Percentiles rank a stretch among this genome's conserved stretches.
phyloP scores from a whole-genome alignment of 2,797 vertebrate genomes.

The Etheostoma perlongum region DNA sequence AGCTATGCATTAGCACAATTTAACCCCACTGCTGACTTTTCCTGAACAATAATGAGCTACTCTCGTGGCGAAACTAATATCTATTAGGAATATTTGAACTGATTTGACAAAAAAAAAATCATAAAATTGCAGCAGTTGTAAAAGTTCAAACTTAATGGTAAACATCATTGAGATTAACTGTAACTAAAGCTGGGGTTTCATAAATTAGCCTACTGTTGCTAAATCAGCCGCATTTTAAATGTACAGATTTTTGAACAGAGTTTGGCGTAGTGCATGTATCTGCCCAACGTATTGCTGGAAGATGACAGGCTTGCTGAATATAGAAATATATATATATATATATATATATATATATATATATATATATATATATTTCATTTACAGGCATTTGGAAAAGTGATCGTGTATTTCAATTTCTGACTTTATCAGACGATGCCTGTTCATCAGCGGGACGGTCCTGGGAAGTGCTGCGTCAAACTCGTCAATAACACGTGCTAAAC shows the following conservation, averaged over 20 bases:
- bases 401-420: not conserved
- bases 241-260: not conserved
- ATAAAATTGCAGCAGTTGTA: no score
- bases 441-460: constrained; percentile 48
- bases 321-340: not conserved
- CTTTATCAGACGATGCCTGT: not conserved
- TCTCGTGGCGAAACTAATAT: not conserved
- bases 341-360: no score
- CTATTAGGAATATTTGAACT: not conserved
- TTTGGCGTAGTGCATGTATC: not conserved
- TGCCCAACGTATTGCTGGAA: not conserved
- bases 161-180: no score
- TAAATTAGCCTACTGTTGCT: no score
- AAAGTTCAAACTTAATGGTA: no score
- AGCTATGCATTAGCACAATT: not conserved
- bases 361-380: not conserved
- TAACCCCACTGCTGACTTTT: not conserved
- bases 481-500: not conserved
- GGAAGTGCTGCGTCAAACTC: not conserved
- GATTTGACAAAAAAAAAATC: not conserved
- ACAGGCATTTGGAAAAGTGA: not conserved
- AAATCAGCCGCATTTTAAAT: not conserved
- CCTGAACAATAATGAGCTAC: not conserved
- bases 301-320: not conserved
- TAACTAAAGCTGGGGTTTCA: no score